Conservation (phyloP, 2,797 vertebrate species). For the Ptychadena robeensis region DNA sequence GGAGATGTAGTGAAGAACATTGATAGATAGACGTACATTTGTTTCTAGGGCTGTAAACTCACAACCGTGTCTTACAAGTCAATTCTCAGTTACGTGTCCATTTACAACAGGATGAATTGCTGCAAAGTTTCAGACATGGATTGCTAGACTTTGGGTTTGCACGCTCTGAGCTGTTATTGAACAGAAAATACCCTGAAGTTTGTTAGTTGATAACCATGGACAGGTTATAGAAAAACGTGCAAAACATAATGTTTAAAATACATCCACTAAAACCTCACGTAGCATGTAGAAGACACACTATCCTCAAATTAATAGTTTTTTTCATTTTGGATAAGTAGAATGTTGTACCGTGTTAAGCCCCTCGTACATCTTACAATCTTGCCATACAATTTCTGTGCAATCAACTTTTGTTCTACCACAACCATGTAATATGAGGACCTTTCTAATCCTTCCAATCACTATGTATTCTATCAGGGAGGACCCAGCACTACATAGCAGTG, state of each 20-base stretch:
- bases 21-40: conserved; percentile 39
- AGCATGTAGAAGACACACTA: too few relatives aligned
- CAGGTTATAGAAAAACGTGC: neutral
- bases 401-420: too few relatives aligned
- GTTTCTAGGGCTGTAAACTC: conserved; percentile 30
- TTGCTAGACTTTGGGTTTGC: neutral
- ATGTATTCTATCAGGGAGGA: too few relatives aligned
- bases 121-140: neutral
- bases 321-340: too few relatives aligned
- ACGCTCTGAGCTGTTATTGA: neutral
- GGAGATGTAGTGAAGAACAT: conserved; percentile 30
- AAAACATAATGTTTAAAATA: neutral
- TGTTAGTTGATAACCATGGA: neutral
- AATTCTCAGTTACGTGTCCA: neutral
- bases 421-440: too few relatives aligned
- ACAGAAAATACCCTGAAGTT: neutral
- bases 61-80: conserved; percentile 6
- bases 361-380: too few relatives aligned
- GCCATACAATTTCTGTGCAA: too few relatives aligned
- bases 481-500: too few relatives aligned
- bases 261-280: neutral
- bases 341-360: too few relatives aligned
- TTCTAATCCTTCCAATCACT: too few relatives aligned
- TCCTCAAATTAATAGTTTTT: too few relatives aligned
- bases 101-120: conserved; percentile 6